Base-by-base conservation (phyloP, 1,140 invertebrate genomes). In the Rhopalosiphum padi region DNA sequence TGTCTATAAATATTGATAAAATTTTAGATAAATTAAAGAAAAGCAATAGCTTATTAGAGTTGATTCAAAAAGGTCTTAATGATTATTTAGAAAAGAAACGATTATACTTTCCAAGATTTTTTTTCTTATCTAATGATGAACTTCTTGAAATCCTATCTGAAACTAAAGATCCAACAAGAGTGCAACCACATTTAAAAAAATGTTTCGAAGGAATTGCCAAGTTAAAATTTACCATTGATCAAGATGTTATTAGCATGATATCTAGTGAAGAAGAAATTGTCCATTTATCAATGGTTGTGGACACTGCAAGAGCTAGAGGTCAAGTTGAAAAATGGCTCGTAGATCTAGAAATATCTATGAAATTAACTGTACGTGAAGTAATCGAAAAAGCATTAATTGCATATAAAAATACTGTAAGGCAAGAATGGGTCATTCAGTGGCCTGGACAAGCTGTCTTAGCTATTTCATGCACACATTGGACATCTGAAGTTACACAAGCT, bases 111-210 rank as follows among this genome's bases (percentile, higher is more conserved):
- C 98, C 99, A 8, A 96, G 98, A 94, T 99, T 99, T 96, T 99
- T 99, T 96, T 99, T 99, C 95, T 95, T 99, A 35, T 99, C 99
- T 15, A 99, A 99, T 95, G 98, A 99, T 95, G 99, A 99, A 95
- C 95, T 99, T 46, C 95, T 99, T 37, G 99, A 99, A 96, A 99
- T 99, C 94, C 95, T 99, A 68, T 99, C 98, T 0, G 98, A 99
- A 95, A 99, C 99, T 0, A 99, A 99, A 96, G 98, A 99, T 96
- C 99, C 99, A 0, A 99, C 97, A 94, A 97, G 97, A 94, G 98
- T 99, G n/a, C 98, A 99, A 95, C 98, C 98, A n/a, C 98, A 99
- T 96, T 96, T 99, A 91, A 99, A 99, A 96, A 99, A 99, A 95
- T 99, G 98, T 95, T 99, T 99, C 95, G 98, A 98, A 95, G 98